Evolutionary conservation across 2,888 invertebrate genomes (phyloP).

Genomic region (Leucophenga maculata): DNA sequence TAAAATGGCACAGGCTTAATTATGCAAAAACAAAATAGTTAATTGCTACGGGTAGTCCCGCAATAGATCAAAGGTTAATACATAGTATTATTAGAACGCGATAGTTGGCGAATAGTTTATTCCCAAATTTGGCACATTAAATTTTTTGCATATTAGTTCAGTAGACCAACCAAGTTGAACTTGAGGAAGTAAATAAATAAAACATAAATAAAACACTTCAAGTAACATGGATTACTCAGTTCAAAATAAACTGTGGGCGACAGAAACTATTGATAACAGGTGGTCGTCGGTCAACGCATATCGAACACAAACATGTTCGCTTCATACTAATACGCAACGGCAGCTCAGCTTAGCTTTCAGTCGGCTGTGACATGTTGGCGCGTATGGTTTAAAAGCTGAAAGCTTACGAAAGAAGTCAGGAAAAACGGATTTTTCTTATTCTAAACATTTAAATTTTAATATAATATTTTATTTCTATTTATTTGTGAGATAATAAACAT

Average conservation of each 20-base stretch:
- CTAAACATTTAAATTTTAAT: not conserved
- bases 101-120: too few species aligned
- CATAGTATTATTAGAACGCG: too few species aligned
- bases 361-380: slow-evolving; percentile 54
- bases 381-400: slow-evolving; percentile 47
- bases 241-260: too few species aligned
- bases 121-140: slow-evolving; percentile 6
- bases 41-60: too few species aligned
- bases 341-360: slow-evolving; percentile 29
- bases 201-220: too few species aligned
- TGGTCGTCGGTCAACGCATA: slow-evolving; percentile 1
- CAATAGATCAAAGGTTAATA: too few species aligned
- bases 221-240: too few species aligned
- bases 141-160: slow-evolving; percentile 13
- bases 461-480: not conserved
- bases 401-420: not conserved
- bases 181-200: too few species aligned
- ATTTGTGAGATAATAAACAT: slow-evolving; percentile 10
- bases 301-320: not conserved
- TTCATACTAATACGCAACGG: not conserved
- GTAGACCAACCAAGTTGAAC: slow-evolving; percentile 29
- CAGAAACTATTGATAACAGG: not conserved
- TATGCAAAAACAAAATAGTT: too few species aligned
- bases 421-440: not conserved
- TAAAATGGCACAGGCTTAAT: too few species aligned